Conservation (phyloP, 2,113 vertebrate species). For the Sarotherodon lohbergeri region DNA sequence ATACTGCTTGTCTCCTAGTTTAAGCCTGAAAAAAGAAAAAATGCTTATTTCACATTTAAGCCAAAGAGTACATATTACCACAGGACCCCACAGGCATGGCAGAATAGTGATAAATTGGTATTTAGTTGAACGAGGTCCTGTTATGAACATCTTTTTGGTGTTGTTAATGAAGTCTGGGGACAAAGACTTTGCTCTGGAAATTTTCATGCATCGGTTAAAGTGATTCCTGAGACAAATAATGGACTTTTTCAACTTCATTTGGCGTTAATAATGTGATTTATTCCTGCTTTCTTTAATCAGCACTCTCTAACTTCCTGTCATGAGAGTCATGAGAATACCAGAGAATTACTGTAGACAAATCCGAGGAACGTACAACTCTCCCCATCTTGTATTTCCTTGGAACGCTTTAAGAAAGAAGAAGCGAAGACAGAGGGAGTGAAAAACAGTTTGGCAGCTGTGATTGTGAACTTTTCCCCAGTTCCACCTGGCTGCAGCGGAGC, state of each 20-base stretch:
- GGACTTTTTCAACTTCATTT: neutral
- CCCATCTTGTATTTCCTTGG: constrained; percentile 26
- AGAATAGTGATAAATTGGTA: constrained; percentile 62
- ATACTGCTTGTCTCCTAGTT: constrained; percentile 8
- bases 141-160: neutral
- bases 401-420: constrained; percentile 10
- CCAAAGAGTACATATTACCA: constrained; percentile 37
- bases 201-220: neutral
- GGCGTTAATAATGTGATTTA: neutral
- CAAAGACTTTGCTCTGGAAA: neutral
- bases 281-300: neutral
- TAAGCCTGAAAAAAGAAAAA: constrained; percentile 37
- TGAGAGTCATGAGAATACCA: constrained; percentile 13
- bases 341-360: constrained; percentile 4
- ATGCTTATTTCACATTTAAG: constrained; percentile 61
- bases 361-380: constrained; percentile 17
- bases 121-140: constrained; percentile 6
- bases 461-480: constrained; percentile 72
- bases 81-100: constrained; percentile 27
- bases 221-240: neutral
- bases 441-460: constrained; percentile 42
- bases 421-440: neutral
- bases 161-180: neutral
- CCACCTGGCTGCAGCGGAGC: constrained; percentile 63
- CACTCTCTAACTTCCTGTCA: neutral